phyloP scores from a whole-genome alignment of 2,113 vertebrate genomes.

The Cranoglanis bouderius region DNA sequence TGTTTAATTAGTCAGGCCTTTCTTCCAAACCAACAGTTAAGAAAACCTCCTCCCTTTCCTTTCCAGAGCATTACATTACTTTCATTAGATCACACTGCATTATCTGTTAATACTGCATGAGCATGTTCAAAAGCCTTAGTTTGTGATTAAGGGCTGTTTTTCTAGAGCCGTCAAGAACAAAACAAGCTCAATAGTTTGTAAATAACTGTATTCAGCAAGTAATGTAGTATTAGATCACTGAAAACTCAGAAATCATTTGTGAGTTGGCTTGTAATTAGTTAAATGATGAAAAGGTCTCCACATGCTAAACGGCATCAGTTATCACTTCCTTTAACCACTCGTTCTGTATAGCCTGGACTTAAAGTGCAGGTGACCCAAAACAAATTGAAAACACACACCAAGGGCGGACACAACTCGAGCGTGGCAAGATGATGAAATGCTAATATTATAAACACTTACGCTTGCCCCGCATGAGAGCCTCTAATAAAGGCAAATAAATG shows the following conservation, averaged over 20 bases:
- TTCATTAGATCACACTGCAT: background rate
- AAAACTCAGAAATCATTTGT: background rate
- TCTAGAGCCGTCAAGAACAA: background rate
- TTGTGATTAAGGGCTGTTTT: background rate
- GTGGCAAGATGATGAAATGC: constrained; percentile 58
- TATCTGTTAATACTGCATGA: background rate
- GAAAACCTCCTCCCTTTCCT: background rate
- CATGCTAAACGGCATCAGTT: background rate
- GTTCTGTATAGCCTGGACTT: background rate
- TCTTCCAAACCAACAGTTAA: background rate
- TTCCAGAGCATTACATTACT: background rate
- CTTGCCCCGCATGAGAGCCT: constrained; percentile 59
- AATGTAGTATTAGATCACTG: background rate
- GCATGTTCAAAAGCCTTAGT: background rate
- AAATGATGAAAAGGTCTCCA: background rate
- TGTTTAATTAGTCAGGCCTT: background rate
- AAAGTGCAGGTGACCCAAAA: background rate
- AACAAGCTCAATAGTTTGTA: background rate
- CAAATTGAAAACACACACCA: constrained; percentile 30
- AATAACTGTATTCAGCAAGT: background rate
- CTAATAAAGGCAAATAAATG: constrained; percentile 66
- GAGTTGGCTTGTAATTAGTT: background rate
- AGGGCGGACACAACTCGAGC: constrained; percentile 25
- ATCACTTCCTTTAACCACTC: constrained; percentile 9
- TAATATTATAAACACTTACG: constrained; percentile 67